Evolutionary conservation across 2,113 vertebrate genomes (phyloP), one percentile per base, ranked within the genome.

Genomic region (Beaufortia kweichowensis): DNA sequence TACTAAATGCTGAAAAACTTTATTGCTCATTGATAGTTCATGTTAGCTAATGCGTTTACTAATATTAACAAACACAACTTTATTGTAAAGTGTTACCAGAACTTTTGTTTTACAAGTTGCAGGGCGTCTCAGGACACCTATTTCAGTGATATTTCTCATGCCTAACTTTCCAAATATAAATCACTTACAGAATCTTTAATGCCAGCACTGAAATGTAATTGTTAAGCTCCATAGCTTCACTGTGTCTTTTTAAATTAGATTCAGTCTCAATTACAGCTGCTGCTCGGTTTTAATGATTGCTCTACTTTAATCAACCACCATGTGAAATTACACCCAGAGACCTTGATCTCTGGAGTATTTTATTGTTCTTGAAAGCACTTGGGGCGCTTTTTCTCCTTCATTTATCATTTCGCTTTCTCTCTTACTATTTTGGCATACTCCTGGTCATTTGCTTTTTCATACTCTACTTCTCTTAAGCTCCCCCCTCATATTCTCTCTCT

Each of bases 321-420:
- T 41, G 59, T 41, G 57, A 76, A 79, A 79, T 76, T 72, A 79
- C 39, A 43, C 48, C 14, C 67, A 41, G 55, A 48, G 55, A 56
- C 31, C 46, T n/a, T 41, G 53, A 71, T 39, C 19, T 26, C 31
- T 19, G 33, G 29, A 56, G 69, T 57, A 41, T 59, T 41, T 71
- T 59, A 41, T 43, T 39, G 53, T 15, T 15, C 62, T 56, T n/a
- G 62, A 61, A 23, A 48, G 23, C 64, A 50, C 43, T 31, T 28
- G 50, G 56, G 65, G 29, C 43, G 26, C 65, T 61, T 61, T 68
- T 59, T 77, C 55, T 77, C 28, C 41, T 53, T 77, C 53, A 57
- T 50, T 77, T 50, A 69, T 48, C 24, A 31, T 59, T 31, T 75
- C 55, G 57, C 53, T 26, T 57, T 35, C 29, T 41, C 14, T 71